Evolutionary conservation across 1,140 invertebrate genomes (phyloP).

Genomic region (Hormaphis cornu): DNA sequence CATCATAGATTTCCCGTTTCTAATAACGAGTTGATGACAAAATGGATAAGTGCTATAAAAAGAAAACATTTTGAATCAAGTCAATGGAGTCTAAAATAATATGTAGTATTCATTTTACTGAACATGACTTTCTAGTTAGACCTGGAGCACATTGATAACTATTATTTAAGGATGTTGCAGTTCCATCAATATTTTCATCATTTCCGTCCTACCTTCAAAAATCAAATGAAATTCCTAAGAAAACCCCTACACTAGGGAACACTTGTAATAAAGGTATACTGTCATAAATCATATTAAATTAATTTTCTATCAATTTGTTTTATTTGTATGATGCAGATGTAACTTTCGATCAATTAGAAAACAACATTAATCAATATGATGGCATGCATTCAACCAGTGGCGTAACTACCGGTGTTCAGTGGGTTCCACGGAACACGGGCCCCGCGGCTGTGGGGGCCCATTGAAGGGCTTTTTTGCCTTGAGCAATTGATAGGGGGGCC

Average conservation of each 20-base stretch:
- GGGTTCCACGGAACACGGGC: too few relatives aligned
- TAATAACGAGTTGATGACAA: too few relatives aligned
- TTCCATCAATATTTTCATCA: not conserved
- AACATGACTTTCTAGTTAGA: not conserved
- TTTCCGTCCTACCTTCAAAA: not conserved
- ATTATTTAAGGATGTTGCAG: not conserved
- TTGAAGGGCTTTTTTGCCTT: too few relatives aligned
- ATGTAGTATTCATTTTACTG: too few relatives aligned
- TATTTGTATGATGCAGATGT: not conserved
- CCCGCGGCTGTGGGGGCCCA: too few relatives aligned
- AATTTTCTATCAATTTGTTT: not conserved
- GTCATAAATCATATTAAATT: not conserved
- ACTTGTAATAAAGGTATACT: not conserved
- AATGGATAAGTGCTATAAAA: too few relatives aligned
- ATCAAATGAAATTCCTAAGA: not conserved
- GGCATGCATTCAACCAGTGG: not conserved
- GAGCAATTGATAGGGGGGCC: too few relatives aligned
- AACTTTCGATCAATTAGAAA: not conserved
- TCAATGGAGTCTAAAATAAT: too few relatives aligned
- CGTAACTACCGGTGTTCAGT: too few relatives aligned
- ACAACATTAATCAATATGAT: not conserved
- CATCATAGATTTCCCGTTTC: too few relatives aligned
- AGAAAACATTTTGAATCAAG: too few relatives aligned
- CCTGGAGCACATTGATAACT: not conserved
- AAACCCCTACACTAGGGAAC: too few relatives aligned